Evolutionary conservation across 2,113 vertebrate species (phyloP), one percentile per base, ranked within the genome.

Genomic region (Camelus bactrianus): DNA sequence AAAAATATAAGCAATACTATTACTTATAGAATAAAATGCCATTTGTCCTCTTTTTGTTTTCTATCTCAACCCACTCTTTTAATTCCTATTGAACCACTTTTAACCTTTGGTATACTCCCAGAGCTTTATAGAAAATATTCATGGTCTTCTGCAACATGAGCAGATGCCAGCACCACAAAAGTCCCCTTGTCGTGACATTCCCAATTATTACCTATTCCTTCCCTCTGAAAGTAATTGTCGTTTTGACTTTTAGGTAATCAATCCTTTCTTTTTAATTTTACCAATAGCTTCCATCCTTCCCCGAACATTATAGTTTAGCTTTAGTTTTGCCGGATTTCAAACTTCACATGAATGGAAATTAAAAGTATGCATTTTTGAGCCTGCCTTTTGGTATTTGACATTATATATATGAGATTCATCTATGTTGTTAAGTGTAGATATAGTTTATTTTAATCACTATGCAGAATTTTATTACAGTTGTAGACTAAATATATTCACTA

Each of bases 291-390:
- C 62, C 10, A 65, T 89, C 35, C 22, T 19, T 91, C 46, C 4
- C 11, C 88, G 54, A 77, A 86, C 46, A 56, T 22, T 83, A 19
- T 15, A 75, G 8, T 35, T 35, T 28, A 88, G 48, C 11, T 65
- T 86, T 82, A 20, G 38, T 90, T 96, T 95, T 69, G 9, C 54
- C 35, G 79, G 38, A 56, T 82, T 96, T 95, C 24, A 95, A 90
- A 83, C 3, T 58, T 87, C 35, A 32, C 65, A n/a, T 35, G 14
- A 89, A 60, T 77, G 62, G 20, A 82, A n/a, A 70, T 11, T 62
- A 65, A 84, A 91, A 80, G 22, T 32, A 95, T n/a, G 32, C 9
- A 62, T 76, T 92, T 89, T 70, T 32, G 32, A 54, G 28, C 48
- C 17, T 62, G 26, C 20, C 58, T 97, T 76, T 76, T n/a, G 38